A percentile compares a stretch with the other conserved stretches of the same genome.
Evolutionary conservation across 2,113 vertebrate species (phyloP).

Genomic region (Fulica atra): DNA sequence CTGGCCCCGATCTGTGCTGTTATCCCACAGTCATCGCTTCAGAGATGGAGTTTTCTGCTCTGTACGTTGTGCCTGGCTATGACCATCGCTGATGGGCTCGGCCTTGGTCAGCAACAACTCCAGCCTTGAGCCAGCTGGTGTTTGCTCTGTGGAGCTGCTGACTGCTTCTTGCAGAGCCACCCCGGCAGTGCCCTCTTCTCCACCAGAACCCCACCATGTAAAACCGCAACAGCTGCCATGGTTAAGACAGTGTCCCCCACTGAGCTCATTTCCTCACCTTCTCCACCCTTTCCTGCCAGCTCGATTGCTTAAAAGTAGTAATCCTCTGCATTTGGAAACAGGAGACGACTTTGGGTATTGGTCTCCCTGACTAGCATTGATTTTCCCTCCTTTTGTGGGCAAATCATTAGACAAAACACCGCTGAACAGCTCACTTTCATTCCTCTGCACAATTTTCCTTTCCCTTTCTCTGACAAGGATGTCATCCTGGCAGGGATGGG

Average conservation of each 20-base stretch:
- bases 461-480: neutral
- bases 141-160: too few species aligned
- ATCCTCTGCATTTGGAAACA: neutral
- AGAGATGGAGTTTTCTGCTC: neutral
- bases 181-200: too few species aligned
- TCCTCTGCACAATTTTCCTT: neutral
- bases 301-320: neutral
- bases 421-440: neutral
- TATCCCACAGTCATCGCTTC: neutral
- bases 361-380: neutral
- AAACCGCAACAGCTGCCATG: fast-evolving
- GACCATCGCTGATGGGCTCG: too few species aligned
- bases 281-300: neutral
- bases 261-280: neutral
- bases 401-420: neutral
- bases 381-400: neutral
- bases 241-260: fast-evolving
- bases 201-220: too few species aligned
- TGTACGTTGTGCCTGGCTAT: neutral
- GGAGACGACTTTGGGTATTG: neutral
- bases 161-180: too few species aligned
- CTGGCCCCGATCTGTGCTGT: fast-evolving
- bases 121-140: too few species aligned
- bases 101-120: too few species aligned
- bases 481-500: neutral